Base-by-base conservation (phyloP, 2,113 vertebrate species). In the Dermatemys mawii region DNA sequence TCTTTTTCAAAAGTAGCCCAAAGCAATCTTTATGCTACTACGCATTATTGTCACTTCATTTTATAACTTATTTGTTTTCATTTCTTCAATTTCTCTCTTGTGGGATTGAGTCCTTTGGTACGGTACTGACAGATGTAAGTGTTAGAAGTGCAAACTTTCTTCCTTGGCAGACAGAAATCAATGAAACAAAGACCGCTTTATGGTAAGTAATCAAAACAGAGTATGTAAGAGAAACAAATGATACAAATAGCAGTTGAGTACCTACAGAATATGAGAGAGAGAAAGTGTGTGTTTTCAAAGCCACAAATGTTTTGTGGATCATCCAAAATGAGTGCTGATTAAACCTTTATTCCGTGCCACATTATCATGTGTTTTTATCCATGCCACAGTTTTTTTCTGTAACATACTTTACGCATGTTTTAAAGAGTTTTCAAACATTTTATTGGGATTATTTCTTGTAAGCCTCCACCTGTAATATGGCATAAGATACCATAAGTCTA, bases 11-110 rank as follows among this genome's bases (percentile, higher is more conserved):
- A 94, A 50, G 93, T 90, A 81, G 94, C 94, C 97, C 94, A 96
- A 87, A 97, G 92, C 97, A 84, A 93, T 89, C 96, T 95, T 96
- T 93, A 94, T 95, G 95, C 93, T 96, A 83, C 94, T 79, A 91
- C 94, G 86, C 94, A 88, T 97, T 96, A 96, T 86, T 89, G 89
- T 93, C 93, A 96, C 90, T 96, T 97, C 78, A 92, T 96, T 97
- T 97, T 94, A 78, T 93, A 95, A 97, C 92, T 97, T 97, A 95
- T 92, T 97, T 95, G 92, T 95, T 97, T 97, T 89, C 93, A 94
- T 97, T 97, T 96, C 95, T 97, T 93, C 96, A 91, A 92, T 97
- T 96, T 97, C 87, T 93, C 93, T 91, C 95, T 84, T 87, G 50
- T 67, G 93, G 93, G 93, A 92, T 67, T 90, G 93, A 92, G 92